Percentiles rank a stretch among this genome's conserved stretches.
These are phyloP conservation scores for Xenopus petersii DNA, from an alignment of 2,797 vertebrate genomes.

Conservation along the genomic window DNA sequence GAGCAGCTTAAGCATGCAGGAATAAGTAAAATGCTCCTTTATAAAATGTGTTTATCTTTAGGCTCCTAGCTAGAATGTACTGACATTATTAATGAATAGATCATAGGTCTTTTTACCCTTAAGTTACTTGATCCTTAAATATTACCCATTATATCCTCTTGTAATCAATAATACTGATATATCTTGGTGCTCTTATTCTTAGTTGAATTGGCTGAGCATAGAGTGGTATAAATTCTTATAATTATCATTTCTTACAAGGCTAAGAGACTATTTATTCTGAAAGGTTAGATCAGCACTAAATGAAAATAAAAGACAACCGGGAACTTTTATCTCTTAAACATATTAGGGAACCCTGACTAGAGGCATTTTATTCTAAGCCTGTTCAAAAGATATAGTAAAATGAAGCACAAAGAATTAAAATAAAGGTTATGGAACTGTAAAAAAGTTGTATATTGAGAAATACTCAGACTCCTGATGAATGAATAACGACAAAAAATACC, in stretches of 20 bases:
- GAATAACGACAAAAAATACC: background rate
- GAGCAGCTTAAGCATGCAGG: background rate
- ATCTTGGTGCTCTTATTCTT: background rate
- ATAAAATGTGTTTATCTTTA: background rate
- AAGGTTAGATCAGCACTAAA: conserved; percentile 18
- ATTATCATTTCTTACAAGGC: conserved; percentile 5
- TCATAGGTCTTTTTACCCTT: background rate
- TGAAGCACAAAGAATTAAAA: background rate
- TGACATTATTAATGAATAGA: background rate
- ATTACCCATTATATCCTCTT: conserved; percentile 2
- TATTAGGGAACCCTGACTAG: background rate
- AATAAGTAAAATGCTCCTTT: background rate
- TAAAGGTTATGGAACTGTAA: background rate
- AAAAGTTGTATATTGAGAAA: background rate
- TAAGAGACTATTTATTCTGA: conserved; percentile 5
- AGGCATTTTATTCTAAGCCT: background rate
- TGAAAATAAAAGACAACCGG: conserved; percentile 7
- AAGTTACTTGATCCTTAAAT: background rate
- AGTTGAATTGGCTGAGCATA: conserved; percentile 6
- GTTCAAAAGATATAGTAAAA: background rate
- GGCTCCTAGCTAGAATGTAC: background rate
- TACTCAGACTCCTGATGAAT: background rate
- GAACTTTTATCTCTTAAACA: conserved; percentile 8
- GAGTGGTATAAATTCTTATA: conserved; percentile 12
- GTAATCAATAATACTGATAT: conserved; percentile 2